These are phyloP conservation scores for Metridium senile DNA, from an alignment of 92 coral and sea anemone species.

Conservation along the genomic window DNA sequence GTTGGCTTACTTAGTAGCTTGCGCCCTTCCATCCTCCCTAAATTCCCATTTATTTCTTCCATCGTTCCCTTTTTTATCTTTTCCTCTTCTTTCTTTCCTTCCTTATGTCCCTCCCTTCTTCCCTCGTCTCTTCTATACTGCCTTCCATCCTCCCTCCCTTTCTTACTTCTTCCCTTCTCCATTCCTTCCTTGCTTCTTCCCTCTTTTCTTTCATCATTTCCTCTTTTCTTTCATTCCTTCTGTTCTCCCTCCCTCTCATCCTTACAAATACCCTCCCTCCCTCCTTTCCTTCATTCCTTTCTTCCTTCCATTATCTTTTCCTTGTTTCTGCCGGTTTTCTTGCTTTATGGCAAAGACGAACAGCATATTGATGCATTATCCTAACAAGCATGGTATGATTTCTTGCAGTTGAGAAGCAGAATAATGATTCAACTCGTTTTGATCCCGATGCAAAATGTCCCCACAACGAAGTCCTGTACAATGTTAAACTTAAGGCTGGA, in stretches of 20 bases:
- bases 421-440: conserved; percentile 63
- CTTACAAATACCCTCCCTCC: neutral
- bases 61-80: neutral
- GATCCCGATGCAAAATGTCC: conserved; percentile 98
- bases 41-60: neutral
- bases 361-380: neutral
- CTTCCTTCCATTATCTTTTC: neutral
- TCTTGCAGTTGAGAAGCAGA: conserved; percentile 62
- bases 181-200: neutral
- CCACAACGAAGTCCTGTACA: conserved; percentile 97
- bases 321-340: neutral
- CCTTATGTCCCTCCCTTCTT: neutral
- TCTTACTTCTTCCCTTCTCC: neutral
- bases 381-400: neutral
- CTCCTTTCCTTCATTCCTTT: neutral
- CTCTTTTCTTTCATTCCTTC: neutral
- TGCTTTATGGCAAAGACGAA: neutral
- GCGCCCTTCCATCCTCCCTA: neutral
- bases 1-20: neutral
- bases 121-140: neutral
- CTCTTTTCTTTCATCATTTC: neutral
- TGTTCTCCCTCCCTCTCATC: neutral
- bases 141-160: neutral
- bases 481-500: conserved; percentile 95
- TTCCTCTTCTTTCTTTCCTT: neutral